Evolutionary conservation across 2,797 vertebrate genomes (phyloP).

Genomic region (Falco biarmicus): DNA sequence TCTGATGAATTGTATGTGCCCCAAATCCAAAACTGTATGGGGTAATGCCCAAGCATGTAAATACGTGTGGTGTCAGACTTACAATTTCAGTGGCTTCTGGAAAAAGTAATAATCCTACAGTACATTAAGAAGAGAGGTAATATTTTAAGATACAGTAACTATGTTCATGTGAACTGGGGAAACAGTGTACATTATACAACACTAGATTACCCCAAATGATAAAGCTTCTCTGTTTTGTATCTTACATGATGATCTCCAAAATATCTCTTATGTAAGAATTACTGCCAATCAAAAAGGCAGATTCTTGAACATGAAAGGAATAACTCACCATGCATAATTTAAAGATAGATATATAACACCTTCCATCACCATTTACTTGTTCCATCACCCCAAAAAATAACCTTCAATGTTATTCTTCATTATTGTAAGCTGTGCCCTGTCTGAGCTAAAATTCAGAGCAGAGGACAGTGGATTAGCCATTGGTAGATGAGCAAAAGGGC

Average conservation of each 20-base stretch:
- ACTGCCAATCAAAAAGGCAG: background rate
- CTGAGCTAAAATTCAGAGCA: background rate
- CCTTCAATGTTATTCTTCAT: background rate
- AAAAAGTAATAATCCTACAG: background rate
- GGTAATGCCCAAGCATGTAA: background rate
- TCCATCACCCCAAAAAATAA: background rate
- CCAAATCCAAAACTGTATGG: background rate
- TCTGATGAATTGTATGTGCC: background rate
- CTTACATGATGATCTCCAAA: background rate
- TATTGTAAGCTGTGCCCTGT: background rate
- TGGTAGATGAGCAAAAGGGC: background rate
- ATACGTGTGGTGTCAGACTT: background rate
- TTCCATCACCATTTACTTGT: background rate
- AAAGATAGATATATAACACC: background rate
- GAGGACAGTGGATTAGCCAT: background rate
- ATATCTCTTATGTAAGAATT: background rate
- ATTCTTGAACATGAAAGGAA: background rate
- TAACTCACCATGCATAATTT: background rate
- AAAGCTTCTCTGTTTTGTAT: background rate
- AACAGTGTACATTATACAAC: background rate
- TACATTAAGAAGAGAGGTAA: background rate
- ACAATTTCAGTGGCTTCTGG: background rate
- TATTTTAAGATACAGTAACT: background rate
- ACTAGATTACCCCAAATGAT: background rate
- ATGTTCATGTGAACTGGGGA: background rate